Conservation (phyloP, 2,113 vertebrate species). For the Hippocampus guttulatus region DNA sequence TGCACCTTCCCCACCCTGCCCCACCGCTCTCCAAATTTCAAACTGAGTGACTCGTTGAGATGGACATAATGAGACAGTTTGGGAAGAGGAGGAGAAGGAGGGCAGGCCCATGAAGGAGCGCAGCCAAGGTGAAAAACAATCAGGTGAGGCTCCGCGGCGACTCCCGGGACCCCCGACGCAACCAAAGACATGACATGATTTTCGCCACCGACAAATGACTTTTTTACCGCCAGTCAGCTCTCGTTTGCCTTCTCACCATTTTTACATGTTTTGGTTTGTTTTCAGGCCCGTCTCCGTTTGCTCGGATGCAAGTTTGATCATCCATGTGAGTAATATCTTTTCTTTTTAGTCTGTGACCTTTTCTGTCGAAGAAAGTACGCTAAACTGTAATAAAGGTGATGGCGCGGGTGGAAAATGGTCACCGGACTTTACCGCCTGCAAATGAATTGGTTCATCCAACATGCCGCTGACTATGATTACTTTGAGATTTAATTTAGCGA, state of each 20-base stretch:
- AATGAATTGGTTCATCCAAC: background rate
- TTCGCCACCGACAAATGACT: slow-evolving; percentile 33
- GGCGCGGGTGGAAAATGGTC: background rate
- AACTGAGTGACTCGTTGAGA: slow-evolving; percentile 57
- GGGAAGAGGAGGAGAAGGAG: slow-evolving; percentile 42
- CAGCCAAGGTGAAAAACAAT: slow-evolving; percentile 70
- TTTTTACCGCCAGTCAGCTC: slow-evolving; percentile 40
- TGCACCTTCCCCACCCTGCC: slow-evolving; percentile 46
- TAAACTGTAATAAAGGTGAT: background rate
- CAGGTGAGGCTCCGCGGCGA: slow-evolving; percentile 49
- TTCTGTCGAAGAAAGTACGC: background rate
- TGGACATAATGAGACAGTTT: slow-evolving; percentile 67
- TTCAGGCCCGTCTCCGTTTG: slow-evolving; percentile 26
- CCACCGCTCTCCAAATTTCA: slow-evolving; percentile 27
- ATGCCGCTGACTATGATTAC: background rate
- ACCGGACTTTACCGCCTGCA: no score
- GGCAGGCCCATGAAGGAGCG: slow-evolving; percentile 44
- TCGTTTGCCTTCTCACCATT: slow-evolving; percentile 30
- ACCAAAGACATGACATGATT: slow-evolving; percentile 29
- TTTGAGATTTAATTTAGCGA: background rate
- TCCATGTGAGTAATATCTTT: slow-evolving; percentile 28
- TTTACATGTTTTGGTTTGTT: slow-evolving; percentile 23
- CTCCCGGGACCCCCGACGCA: slow-evolving; percentile 42
- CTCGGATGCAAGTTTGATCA: slow-evolving; percentile 8
- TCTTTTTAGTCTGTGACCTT: slow-evolving; percentile 30